Evolutionary conservation across 2,888 invertebrate species (phyloP), one percentile per base, ranked within the genome.

Genomic region (Sphaerophoria rueppellii): DNA sequence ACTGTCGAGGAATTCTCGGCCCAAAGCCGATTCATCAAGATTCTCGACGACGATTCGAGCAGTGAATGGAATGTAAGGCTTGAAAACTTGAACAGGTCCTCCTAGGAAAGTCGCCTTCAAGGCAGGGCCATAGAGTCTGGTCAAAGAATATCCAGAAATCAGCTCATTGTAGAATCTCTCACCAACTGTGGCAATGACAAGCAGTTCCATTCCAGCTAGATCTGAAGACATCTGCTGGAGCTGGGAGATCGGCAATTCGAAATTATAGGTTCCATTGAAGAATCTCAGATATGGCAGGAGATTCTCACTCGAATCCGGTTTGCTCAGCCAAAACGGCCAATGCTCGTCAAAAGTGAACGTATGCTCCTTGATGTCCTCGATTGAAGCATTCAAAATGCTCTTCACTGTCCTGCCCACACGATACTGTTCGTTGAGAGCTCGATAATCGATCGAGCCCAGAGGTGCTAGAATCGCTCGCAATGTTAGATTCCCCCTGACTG

Each of bases 41-140:
- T 96, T 96, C 0, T 96, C 96, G 0, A 96, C 96, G 12, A 96
- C 95, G 89, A 98, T 93, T 95, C 96, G 96, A 78, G 95, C 93
- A 87, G 95, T 95, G 89, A 97, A 95, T 0, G 97, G 96, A 95
- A 98, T 97, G 9, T 96, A 94, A 0, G 98, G 98, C 91, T 98
- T 98, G 93, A 98, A 98, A 37, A 98, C 95, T 92, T 98, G 96
- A 16, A 98, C 96, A 0, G 95, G 94, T 40, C 96, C 96, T 0
- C 98, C 98, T 6, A 98, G 93, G 91, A 98, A 97, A 69, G 94
- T 93, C 5, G 98, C 93, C 70, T 94, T 94, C 3, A 97, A 93
- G 4, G 95, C 95, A 0, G 97, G 96, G 92, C 97, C 96, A 90
- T 95, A 97, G 73, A 98, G 95, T 87, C 97, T 93, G 0, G 97